phyloP scores from a whole-genome alignment of 2,888 invertebrate species.

The Acleris laterana region DNA sequence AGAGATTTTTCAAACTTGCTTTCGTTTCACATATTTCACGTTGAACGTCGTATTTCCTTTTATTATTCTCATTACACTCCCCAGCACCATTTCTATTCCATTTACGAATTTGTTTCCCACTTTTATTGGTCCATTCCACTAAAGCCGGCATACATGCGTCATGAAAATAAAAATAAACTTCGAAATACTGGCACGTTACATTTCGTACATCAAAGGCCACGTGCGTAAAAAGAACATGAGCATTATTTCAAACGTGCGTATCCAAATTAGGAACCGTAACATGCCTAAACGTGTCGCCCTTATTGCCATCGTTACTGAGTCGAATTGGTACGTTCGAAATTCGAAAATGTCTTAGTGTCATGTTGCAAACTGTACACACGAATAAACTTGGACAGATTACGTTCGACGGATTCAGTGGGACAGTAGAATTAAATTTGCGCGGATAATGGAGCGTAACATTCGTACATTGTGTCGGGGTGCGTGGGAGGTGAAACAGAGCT shows the following conservation, averaged over 20 bases:
- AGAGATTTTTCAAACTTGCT: too few species aligned
- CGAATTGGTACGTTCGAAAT: constrained; percentile 3
- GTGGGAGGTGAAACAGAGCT: constrained; percentile 7
- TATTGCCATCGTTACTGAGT: background rate
- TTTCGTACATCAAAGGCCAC: constrained; percentile 33
- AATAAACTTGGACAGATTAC: constrained; percentile 28
- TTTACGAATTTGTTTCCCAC: constrained; percentile 36
- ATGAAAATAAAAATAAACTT: constrained; percentile 36
- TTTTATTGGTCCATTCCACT: constrained; percentile 30
- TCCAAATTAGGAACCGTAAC: constrained; percentile 3
- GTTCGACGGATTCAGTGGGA: constrained; percentile 21
- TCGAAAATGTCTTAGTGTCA: constrained; percentile 3
- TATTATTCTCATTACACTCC: constrained; percentile 28
- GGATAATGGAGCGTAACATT: constrained; percentile 24
- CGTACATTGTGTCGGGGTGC: constrained; percentile 23
- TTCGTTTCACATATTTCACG: background rate
- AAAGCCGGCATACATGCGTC: constrained; percentile 23
- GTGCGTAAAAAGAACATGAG: constrained; percentile 26
- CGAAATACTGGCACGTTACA: constrained; percentile 32
- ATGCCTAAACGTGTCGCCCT: background rate
- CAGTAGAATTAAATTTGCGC: constrained; percentile 24
- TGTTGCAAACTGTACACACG: constrained; percentile 4
- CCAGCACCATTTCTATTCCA: constrained; percentile 25
- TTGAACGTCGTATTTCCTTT: constrained; percentile 12
- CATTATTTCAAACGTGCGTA: constrained; percentile 19